Evolutionary conservation across 2,113 vertebrate genomes (phyloP), one percentile per base, ranked within the genome.

Genomic region (Myocastor coypus): DNA sequence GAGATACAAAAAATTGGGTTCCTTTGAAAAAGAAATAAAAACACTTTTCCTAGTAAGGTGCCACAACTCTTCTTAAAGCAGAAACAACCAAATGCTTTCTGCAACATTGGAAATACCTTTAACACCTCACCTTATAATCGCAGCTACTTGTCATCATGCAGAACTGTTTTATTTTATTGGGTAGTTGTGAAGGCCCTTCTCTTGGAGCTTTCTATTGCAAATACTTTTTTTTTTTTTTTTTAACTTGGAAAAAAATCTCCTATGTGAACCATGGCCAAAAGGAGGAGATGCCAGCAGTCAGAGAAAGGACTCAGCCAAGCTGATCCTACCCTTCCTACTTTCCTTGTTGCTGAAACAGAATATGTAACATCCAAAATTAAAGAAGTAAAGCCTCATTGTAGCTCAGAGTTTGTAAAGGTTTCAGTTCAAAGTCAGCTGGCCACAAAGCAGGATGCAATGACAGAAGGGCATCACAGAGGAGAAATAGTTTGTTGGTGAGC

Each of bases 21-120:
- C 83, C 42, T 94, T 91, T 91, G 57, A 83, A 90, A 92, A 87
- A 19, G 91, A 83, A 71, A 13, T 93, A 95, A 86, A 20, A 78
- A 26, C 64, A 81, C 66, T 92, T 95, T 86, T 55, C 90, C 37
- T 90, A 91, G 77, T 50, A 89, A 97, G 50, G 57, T 57, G 19
- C 14, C n/a, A 83, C 40, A 91, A 83, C 5, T 10, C 30, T 91
- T 89, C 82, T 92, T 94, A 96, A 96, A 96, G 81, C 2, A 92
- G 30, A 83, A 92, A 92, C 2, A 66, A 37, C 71, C 6, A 63
- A 26, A 77, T 55, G 6, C 68, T 92, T 94, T 94, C 34, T 50
- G n/a, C 68, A 87, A 83, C 24, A 83, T 30, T 14, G 93, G 40
- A 69, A 26, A 92, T 64, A 3, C 14, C 52, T 92, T 89, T 71